These are phyloP conservation scores for Melopsittacus undulatus DNA, from an alignment of 2,797 vertebrate species.

Conservation along the genomic window DNA sequence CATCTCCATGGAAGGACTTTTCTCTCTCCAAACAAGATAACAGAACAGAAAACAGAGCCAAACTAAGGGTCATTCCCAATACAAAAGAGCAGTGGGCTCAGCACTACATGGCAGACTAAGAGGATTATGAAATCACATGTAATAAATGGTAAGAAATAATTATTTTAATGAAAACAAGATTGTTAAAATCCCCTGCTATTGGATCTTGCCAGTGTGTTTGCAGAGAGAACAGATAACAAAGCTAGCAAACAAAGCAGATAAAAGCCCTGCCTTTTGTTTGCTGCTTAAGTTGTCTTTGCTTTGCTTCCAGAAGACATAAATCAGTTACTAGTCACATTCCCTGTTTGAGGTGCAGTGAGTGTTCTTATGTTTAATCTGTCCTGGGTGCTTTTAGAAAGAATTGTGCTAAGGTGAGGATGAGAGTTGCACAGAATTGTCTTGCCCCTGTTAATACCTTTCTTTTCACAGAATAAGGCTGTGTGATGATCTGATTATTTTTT, in stretches of 20 bases:
- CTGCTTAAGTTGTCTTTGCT: neutral
- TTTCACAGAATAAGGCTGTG: neutral
- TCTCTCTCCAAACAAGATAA: neutral
- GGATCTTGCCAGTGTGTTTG: neutral
- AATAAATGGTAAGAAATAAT: neutral
- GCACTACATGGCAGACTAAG: neutral
- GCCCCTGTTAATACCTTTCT: neutral
- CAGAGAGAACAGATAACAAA: neutral
- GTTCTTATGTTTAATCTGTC: conserved; percentile 12
- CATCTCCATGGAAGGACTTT: neutral
- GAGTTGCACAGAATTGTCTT: neutral
- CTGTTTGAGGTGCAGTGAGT: neutral
- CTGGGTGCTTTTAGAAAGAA: conserved; percentile 6
- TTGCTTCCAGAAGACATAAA: conserved; percentile 21
- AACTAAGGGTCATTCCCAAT: neutral
- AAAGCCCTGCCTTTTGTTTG: neutral
- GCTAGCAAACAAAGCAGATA: neutral
- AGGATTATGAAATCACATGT: neutral
- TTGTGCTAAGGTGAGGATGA: neutral
- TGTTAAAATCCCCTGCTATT: neutral
- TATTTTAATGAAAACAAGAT: neutral
- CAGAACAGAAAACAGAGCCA: neutral
- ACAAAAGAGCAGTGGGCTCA: neutral
- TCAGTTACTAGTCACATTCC: conserved; percentile 23
- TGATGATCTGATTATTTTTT: neutral